Conservation (phyloP, 2,888 invertebrate species). For the Imbricaverruca yamaguchii region DNA sequence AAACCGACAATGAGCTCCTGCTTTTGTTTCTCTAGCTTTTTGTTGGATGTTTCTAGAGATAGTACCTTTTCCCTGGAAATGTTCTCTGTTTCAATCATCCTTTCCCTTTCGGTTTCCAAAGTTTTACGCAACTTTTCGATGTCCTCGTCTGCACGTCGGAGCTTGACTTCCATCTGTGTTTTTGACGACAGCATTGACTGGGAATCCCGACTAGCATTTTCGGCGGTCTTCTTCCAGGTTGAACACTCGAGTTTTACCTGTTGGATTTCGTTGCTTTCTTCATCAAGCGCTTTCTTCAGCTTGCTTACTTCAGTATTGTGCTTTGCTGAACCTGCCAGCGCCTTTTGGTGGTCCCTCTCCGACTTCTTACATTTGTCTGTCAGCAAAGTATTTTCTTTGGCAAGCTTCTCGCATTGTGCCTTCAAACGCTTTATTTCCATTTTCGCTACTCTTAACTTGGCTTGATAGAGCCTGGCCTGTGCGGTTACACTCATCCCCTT, state of each 20-base stretch:
- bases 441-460: not conserved
- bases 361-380: not conserved
- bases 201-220: not conserved
- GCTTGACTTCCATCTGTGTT: not conserved
- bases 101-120: not conserved
- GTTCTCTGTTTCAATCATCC: not conserved
- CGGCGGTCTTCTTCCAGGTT: not conserved
- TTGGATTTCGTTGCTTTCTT: not conserved
- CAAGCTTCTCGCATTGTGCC: not conserved
- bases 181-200: not conserved
- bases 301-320: not conserved
- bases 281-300: not conserved
- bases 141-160: not conserved
- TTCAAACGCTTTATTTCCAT: not conserved
- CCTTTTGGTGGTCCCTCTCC: not conserved
- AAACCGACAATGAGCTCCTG: not conserved
- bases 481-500: not conserved
- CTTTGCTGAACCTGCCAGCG: not conserved
- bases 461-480: not conserved
- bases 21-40: not conserved
- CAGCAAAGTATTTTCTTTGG: not conserved
- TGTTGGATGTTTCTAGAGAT: not conserved
- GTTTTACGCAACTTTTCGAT: not conserved
- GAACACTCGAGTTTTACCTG: not conserved
- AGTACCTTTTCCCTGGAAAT: not conserved